Evolutionary conservation across 2,888 invertebrate species (phyloP).

Genomic region (Biston betularia): DNA sequence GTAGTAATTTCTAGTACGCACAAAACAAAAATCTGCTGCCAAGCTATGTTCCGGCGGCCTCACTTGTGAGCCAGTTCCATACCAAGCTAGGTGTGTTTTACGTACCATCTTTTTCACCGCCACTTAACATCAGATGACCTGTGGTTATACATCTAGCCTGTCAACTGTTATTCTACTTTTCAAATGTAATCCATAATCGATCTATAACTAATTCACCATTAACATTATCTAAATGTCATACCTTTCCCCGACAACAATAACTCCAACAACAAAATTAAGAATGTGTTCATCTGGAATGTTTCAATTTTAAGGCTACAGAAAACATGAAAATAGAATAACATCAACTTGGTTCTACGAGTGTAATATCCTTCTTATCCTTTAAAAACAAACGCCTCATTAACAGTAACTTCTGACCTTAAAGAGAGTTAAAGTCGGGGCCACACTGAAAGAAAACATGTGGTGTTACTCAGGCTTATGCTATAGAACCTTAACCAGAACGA

Average conservation of each 20-base stretch:
- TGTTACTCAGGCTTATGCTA: background rate
- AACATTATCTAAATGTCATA: no score
- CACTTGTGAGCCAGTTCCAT: no score
- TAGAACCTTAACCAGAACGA: background rate
- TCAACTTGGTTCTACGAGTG: conserved; percentile 1
- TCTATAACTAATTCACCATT: no score
- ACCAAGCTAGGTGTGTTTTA: no score
- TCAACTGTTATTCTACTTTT: no score
- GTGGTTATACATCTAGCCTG: no score
- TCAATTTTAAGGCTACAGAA: conserved; percentile 6
- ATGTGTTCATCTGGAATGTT: conserved; percentile 2
- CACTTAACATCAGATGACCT: no score
- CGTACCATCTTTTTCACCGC: no score
- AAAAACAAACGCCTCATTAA: conserved; percentile 21
- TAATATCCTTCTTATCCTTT: conserved; percentile 17
- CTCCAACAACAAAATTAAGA: background rate
- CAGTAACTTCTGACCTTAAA: conserved; percentile 10
- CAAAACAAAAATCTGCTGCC: no score
- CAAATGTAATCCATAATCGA: no score
- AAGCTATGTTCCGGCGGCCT: no score
- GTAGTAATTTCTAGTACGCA: no score
- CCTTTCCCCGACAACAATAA: background rate
- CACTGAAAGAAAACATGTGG: background rate
- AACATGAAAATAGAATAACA: conserved; percentile 17
- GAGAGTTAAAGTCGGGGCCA: conserved; percentile 2